Evolutionary conservation across 2,888 invertebrate species (phyloP), one percentile per base, ranked within the genome.

Genomic region (Troides aeacus): DNA sequence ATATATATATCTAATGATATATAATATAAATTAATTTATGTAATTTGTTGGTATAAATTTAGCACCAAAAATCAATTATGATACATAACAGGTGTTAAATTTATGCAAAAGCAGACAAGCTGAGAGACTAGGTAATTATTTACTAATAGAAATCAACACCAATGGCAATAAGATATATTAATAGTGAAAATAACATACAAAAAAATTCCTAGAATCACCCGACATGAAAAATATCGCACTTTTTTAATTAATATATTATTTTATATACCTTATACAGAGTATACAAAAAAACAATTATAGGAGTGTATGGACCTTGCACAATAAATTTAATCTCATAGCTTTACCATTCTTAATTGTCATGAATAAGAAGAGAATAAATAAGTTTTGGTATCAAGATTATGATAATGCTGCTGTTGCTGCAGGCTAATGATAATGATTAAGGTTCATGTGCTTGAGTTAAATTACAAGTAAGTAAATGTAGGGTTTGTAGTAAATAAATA

Each of bases 81-180:
- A 79, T 75, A 79, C 77, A 76, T 36, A 64, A 23, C 62, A 73
- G 68, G 70, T 72, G 68, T 69, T 69, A 72, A 70, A 73, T 39
- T 57, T 70, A 59, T 46, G 53, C 73, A 72, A 76, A 76, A 77
- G 76, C 75, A 81, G 83, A 86, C 84, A 75, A 86, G 84, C 85
- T 77, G 64, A 73, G 64, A 80, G 88, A 89, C 88, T 89, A 89
- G 89, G 81, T 73, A 76, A 77, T 76, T 17, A 50, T 86, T 86
- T 86, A 84, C 76, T 79, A 77, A 69, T 74, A 66, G 78, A 82
- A 81, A 76, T 74, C 75, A 77, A 74, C 82, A 86, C 1, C 84
- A 86, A 86, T 85, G 79, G 78, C 76, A 6, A n/a, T 53, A 7
- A 53, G 66, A 59, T 70, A 50, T 67, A 62, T 56, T 63, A 66